Evolutionary conservation across 2,113 vertebrate species (phyloP).

Genomic region (Origma solitaria): DNA sequence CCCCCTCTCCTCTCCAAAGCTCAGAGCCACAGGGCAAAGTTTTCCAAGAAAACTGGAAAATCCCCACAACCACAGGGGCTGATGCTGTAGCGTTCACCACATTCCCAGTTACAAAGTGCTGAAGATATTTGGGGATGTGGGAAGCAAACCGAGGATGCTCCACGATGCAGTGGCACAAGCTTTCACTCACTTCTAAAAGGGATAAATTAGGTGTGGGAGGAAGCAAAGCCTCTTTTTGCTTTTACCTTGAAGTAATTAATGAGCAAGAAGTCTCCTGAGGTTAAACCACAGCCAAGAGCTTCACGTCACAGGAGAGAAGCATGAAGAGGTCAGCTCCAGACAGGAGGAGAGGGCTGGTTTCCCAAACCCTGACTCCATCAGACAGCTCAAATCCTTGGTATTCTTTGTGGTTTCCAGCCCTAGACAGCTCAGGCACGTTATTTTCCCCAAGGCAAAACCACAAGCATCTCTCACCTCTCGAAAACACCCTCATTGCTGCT

Average conservation of each 20-base stretch:
- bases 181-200: not conserved
- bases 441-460: not conserved
- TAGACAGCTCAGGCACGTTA: not conserved
- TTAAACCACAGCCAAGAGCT: not conserved
- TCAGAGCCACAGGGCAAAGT: not conserved
- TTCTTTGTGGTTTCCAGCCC: not conserved
- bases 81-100: not conserved
- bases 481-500: not conserved
- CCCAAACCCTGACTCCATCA: not conserved
- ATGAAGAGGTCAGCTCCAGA: not conserved
- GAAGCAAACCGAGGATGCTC: not conserved
- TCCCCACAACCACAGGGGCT: not conserved
- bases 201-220: not conserved
- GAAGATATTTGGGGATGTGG: not conserved
- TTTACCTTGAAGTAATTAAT: not conserved
- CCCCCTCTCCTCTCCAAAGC: not conserved
- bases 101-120: not conserved
- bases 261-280: not conserved
- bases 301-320: fast-evolving
- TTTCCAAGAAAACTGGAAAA: not conserved
- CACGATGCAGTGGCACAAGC: not conserved
- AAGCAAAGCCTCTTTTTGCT: not conserved
- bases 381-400: not conserved
- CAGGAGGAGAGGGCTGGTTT: not conserved
- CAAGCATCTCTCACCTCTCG: not conserved